Conservation (phyloP, 2,113 vertebrate genomes). For the Pionites leucogaster region DNA sequence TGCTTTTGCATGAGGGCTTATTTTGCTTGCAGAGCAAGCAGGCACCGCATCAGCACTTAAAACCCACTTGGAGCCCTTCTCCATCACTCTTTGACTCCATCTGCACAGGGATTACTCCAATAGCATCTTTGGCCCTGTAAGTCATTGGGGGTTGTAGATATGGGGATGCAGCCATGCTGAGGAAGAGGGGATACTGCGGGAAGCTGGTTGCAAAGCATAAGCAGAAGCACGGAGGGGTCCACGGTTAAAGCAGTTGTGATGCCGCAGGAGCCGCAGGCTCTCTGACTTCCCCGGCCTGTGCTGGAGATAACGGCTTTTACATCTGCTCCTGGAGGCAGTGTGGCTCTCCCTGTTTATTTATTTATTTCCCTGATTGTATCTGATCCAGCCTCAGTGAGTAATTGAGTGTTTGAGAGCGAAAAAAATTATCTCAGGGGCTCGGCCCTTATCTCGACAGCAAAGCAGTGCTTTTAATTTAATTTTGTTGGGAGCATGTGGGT, state of each 20-base stretch:
- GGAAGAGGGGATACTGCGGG: background rate
- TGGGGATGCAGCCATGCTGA: rapidly evolving
- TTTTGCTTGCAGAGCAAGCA: background rate
- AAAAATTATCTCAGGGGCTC: conserved; percentile 81
- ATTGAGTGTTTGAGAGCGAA: conserved; percentile 84
- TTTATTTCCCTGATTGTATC: conserved; percentile 68
- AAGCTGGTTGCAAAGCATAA: background rate
- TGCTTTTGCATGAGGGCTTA: background rate
- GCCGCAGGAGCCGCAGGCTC: background rate
- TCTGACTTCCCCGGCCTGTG: conserved; percentile 43
- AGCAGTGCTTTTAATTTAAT: conserved; percentile 85
- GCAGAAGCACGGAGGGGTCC: background rate
- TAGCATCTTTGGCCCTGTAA: background rate
- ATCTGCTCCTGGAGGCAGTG: conserved; percentile 70
- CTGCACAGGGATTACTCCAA: background rate
- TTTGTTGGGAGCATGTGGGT: conserved; percentile 77
- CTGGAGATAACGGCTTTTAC: conserved; percentile 69
- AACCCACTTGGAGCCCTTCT: background rate
- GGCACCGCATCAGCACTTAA: background rate
- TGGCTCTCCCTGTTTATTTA: conserved; percentile 34
- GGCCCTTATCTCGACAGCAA: conserved; percentile 83
- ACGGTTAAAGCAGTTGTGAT: background rate
- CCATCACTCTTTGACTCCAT: rapidly evolving
- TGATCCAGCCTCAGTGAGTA: conserved; percentile 77
- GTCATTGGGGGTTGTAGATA: background rate